Conservation (phyloP, 2,797 vertebrate genomes). For the Chaunax sp. region DNA sequence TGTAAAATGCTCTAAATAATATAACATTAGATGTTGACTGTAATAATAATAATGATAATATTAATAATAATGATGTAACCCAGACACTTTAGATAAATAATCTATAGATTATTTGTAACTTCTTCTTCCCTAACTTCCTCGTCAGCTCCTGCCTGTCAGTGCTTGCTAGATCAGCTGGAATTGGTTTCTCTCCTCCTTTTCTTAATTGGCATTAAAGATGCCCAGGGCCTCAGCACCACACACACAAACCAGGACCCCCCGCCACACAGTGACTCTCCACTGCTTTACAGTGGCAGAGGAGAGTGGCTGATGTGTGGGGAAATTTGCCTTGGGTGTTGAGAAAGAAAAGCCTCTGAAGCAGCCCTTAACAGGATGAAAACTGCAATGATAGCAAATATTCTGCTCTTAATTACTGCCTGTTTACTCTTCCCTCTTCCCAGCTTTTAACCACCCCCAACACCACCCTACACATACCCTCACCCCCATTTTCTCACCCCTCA, state of each 20-base stretch:
- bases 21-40: not conserved
- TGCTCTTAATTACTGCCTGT: slow-evolving; percentile 84
- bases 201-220: slow-evolving; percentile 84
- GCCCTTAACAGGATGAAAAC: slow-evolving; percentile 75
- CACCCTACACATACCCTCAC: slow-evolving; percentile 23
- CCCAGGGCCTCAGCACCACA: slow-evolving; percentile 67
- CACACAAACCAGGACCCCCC: slow-evolving; percentile 19
- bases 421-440: slow-evolving; percentile 74
- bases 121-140: slow-evolving; percentile 49
- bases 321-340: slow-evolving; percentile 64
- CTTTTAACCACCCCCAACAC: slow-evolving; percentile 52
- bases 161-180: slow-evolving; percentile 55
- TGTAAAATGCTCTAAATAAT: slow-evolving; percentile 11
- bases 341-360: slow-evolving; percentile 69
- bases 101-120: slow-evolving; percentile 50
- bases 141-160: slow-evolving; percentile 66
- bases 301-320: slow-evolving; percentile 70
- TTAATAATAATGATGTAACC: slow-evolving; percentile 47
- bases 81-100: slow-evolving; percentile 44
- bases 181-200: slow-evolving; percentile 69
- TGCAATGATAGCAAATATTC: slow-evolving; percentile 83
- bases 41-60: slow-evolving; percentile 32
- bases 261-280: slow-evolving; percentile 53
- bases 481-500: slow-evolving; percentile 44
- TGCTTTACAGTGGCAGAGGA: slow-evolving; percentile 61